These are phyloP conservation scores for Platycercus adscitus DNA, from an alignment of 2,113 vertebrate genomes.

Conservation along the genomic window DNA sequence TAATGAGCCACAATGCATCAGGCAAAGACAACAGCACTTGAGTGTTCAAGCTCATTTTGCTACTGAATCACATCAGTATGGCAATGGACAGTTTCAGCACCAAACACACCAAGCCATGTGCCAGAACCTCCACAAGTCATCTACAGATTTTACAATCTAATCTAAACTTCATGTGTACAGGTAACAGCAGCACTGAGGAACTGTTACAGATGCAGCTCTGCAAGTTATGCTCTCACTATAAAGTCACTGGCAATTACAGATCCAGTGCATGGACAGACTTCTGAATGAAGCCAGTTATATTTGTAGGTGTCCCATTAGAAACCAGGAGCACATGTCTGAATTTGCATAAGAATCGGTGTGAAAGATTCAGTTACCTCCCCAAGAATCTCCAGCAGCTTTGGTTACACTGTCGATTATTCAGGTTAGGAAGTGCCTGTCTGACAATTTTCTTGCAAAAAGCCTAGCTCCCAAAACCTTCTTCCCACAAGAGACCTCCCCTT, in stretches of 20 bases:
- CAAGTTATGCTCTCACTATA: not conserved
- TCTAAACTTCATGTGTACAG: not conserved
- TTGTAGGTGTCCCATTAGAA: slow-evolving; percentile 22
- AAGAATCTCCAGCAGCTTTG: slow-evolving; percentile 7
- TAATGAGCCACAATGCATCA: not conserved
- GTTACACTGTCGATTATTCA: not conserved
- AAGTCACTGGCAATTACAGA: not conserved
- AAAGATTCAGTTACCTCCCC: slow-evolving; percentile 39
- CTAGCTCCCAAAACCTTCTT: not conserved
- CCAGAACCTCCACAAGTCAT: not conserved
- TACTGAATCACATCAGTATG: not conserved
- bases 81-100: not conserved
- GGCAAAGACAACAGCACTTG: not conserved
- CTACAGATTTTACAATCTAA: not conserved
- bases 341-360: slow-evolving; percentile 56
- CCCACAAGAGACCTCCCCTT: not conserved
- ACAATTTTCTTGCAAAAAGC: not conserved
- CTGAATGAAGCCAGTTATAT: not conserved
- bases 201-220: not conserved
- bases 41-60: not conserved
- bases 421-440: not conserved
- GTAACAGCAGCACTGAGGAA: not conserved
- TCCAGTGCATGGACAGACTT: fast-evolving
- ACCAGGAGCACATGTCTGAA: not conserved
- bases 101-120: not conserved